A percentile compares a stretch with the other conserved stretches of the same genome.
Evolutionary conservation across 2,888 invertebrate species (phyloP).

Genomic region (Drosophila demipolita): DNA sequence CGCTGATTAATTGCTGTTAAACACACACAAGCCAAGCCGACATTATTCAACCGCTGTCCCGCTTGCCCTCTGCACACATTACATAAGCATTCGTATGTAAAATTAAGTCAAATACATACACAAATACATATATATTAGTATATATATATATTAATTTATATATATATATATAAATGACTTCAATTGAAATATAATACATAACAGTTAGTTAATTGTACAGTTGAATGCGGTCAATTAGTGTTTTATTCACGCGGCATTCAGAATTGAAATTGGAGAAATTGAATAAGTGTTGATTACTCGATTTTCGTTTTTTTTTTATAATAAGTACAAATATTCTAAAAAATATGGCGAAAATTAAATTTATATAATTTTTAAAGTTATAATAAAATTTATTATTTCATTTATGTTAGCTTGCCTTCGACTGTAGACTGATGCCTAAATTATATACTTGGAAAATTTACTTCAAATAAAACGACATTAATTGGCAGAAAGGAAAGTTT

Average conservation of each 20-base stretch:
- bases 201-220: constrained; percentile 1
- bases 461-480: neutral
- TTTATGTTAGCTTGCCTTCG: no score
- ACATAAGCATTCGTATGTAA: constrained; percentile 34
- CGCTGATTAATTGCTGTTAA: constrained; percentile 79
- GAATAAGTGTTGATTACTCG: neutral
- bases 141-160: neutral
- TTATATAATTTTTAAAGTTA: neutral
- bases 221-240: constrained; percentile 23
- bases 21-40: constrained; percentile 66
- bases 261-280: neutral
- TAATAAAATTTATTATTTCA: neutral
- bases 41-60: constrained; percentile 62
- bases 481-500: neutral
- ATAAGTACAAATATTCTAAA: neutral
- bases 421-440: neutral
- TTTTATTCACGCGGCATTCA: neutral
- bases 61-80: constrained; percentile 22
- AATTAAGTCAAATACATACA: constrained; percentile 1
- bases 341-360: neutral
- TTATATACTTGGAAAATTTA: neutral
- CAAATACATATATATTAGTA: neutral
- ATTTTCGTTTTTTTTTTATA: neutral
- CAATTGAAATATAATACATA: constrained; percentile 20
- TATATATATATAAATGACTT: neutral